A percentile compares a stretch with the other conserved stretches of the same genome.
These are phyloP conservation scores for Amiota communis DNA, from an alignment of 2,888 invertebrate genomes.

Conservation along the genomic window DNA sequence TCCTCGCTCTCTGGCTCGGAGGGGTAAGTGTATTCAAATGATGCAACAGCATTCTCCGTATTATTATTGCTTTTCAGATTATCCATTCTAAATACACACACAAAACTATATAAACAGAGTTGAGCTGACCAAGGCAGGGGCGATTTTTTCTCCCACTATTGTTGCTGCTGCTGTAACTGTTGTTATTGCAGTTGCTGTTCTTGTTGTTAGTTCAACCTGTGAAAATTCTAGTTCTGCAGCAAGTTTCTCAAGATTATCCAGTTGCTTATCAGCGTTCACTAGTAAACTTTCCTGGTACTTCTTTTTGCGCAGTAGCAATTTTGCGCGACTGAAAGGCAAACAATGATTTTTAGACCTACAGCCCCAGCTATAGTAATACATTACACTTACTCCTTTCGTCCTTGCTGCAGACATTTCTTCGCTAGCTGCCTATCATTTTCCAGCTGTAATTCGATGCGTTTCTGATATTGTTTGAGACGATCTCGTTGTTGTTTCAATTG, in stretches of 20 bases:
- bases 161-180: too few species aligned
- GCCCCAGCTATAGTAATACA: background rate
- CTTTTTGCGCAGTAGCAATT: slow-evolving; percentile 92
- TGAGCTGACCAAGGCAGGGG: slow-evolving; percentile 15
- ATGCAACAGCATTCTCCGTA: slow-evolving; percentile 61
- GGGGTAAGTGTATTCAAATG: slow-evolving; percentile 64
- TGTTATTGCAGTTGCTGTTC: too few species aligned
- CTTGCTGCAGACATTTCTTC: slow-evolving; percentile 88
- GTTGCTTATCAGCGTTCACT: slow-evolving; percentile 87
- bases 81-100: slow-evolving; percentile 61
- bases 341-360: slow-evolving; percentile 15
- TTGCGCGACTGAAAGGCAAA: slow-evolving; percentile 79
- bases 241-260: slow-evolving; percentile 92
- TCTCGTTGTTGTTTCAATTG: slow-evolving; percentile 98
- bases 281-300: slow-evolving; percentile 94
- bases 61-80: slow-evolving; percentile 52
- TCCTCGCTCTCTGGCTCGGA: slow-evolving; percentile 55
- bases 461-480: slow-evolving; percentile 95
- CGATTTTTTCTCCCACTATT: background rate
- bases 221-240: slow-evolving; percentile 95
- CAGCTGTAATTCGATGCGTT: slow-evolving; percentile 86
- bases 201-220: slow-evolving; percentile 73
- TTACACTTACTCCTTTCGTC: slow-evolving; percentile 87
- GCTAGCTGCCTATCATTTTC: slow-evolving; percentile 91
- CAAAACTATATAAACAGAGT: too few species aligned